Base-by-base conservation (phyloP, 92 coral and sea anemone species). In the Porites evermanni region DNA sequence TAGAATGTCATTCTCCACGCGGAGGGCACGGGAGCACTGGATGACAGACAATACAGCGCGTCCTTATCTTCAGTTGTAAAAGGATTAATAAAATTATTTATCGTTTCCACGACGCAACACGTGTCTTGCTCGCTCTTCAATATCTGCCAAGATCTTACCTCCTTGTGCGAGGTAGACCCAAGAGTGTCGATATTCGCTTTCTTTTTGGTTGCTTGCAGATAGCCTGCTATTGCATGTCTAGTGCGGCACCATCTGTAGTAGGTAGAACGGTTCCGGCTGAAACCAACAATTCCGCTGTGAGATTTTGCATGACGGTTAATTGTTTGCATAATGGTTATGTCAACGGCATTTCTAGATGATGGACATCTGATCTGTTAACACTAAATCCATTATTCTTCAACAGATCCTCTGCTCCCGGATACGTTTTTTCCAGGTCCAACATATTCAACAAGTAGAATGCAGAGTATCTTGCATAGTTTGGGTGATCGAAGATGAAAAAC, bases 381-480 rank as follows among this genome's bases (percentile, higher is more conserved):
- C 72, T 67, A 44, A 67, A 67, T 5, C 14, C 60, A 54, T 54
- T 54, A 13, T 54, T 11, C 14, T 2, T 13, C 12, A 54, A 13
- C 0, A 54, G 60, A 9, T 54, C 60, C 60, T 54, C 14, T 10
- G 60, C 60, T 54, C 60, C 60, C 11, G 60, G 12, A 54, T 54
- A 13, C 60, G 16, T 66, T 66, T 66, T 53, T 78, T 53, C 67
- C 26, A 72, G 70, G 72, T 83, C 73, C 69, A 83, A 65, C 80
- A 83, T 44, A 52, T 13, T 74, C 53, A 74, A 17, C 56, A 75
- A 19, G 74, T 84, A 84, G 52, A 72, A 29, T 44, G 83, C 58
- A 23, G 83, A 73, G 54, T 74, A 61, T 63, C 88, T 73, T 50
- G 88, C 82, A 84, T 74, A 84, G 73, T 84, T 84, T 50, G 88